Percentiles rank a stretch among this genome's conserved stretches.
phyloP scores from a whole-genome alignment of 2,113 vertebrate genomes.

The zebrafish (Danio rerio) region GRCz12tu NC_133187.1:27989501-27990000 shows the following conservation, averaged over 20 bases:
- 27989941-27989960: not conserved
- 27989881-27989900: conserved; percentile 5
- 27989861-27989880: not conserved
- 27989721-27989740: not conserved
- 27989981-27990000: not conserved
- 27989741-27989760: not conserved
- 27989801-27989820: not conserved
- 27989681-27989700: not conserved
- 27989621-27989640: too few relatives aligned
- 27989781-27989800: too few relatives aligned
- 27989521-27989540: too few relatives aligned
- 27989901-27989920: not conserved
- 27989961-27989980: not conserved
- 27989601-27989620: too few relatives aligned
- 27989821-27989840: not conserved
- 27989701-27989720: not conserved
- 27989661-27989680: too few relatives aligned
- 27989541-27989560: too few relatives aligned
- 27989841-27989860: not conserved
- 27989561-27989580: too few relatives aligned
- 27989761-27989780: not conserved
- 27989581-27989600: too few relatives aligned
- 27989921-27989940: not conserved
- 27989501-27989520: too few relatives aligned
- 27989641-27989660: too few relatives aligned